Evolutionary conservation across 2,797 vertebrate genomes (phyloP), one percentile per base, ranked within the genome.

Genomic region (Eupleurogrammus muticus): DNA sequence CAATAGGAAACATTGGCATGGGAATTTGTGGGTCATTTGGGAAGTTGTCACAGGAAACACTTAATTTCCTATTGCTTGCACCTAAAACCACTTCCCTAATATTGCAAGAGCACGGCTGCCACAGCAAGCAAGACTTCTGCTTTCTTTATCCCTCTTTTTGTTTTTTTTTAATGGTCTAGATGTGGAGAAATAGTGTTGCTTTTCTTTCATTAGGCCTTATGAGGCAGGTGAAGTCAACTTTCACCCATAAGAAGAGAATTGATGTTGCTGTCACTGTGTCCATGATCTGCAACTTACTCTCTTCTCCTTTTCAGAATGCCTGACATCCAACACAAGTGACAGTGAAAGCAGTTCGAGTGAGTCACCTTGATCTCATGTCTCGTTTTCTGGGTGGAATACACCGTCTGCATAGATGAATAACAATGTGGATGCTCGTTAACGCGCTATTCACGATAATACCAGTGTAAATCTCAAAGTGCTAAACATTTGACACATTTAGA

Each of bases 321-420:
- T 99, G 95, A 99, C 97, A 65, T 99, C 97, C 88, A 99, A 99
- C 94, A 99, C 98, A 87, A 99, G 98, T 90, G 98, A 99, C 96
- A 99, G 98, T 87, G 98, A 99, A 94, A 99, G 98, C 95, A 99
- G 98, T 94, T 98, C 97, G 89, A 99, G 97, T 99, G 96, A 99
- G 98, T 97, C 81, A 77, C 87, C 69, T 63, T 63, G 13, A 70
- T 79, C 66, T 80, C 59, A 5, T 60, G 47, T 55, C 75, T 28
- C 6, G 28, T 57, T 74, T 40, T 70, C 68, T 59, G 60, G 44
- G 71, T 74, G 70, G 24, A 61, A 82, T 61, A 66, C 70, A 65
- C 70, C 81, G 60, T 61, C 59, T 61, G 76, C 75, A 49, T 55
- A 24, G 61, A 71, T 62, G 60, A 79, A 70, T 68, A 78, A 70